Base-by-base conservation (phyloP, 2,113 vertebrate genomes). In the Pangasianodon gigas region DNA sequence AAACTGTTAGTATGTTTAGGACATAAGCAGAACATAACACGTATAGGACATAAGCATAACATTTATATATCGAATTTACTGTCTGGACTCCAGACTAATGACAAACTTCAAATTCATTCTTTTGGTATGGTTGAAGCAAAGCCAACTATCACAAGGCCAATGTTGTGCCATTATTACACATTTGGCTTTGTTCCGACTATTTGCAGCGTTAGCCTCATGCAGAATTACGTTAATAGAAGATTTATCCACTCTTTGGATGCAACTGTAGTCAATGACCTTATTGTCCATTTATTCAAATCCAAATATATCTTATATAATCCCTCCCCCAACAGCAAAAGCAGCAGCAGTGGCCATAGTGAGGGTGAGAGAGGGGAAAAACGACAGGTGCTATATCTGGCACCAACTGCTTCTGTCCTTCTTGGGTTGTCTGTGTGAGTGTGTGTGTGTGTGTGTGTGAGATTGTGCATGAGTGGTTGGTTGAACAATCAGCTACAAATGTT, bases 401-500 rank as follows among this genome's bases (percentile, higher is more conserved):
- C 88, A 92, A 93, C 88, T 85, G 71, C 90, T 91, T 91, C 90
- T 95, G 95, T 91, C 96, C 95, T 95, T 96, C 52, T 96, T 96
- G 89, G 96, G 95, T 80, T 87, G 52, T 44, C n/a, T 82, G 32
- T 74, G 26, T 58, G 14, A 80, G 65, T 90, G 88, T 93, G 81
- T 92, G 89, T 91, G 80, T 75, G 44, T 46, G 74, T 26, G 74
- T 32, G 19, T 44, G 37, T 79, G 24, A 29, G 44, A 44, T 19
- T 18, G 67, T 37, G 32, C 4, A 71, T 6, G 14, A 46, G 41
- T 77, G 74, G 9, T 46, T 77, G 8, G 24, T 11, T 79, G 75
- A 75, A 75, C 74, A 75, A 46, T 77, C 74, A 13, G 71, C 71
- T 32, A 6, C 3, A 69, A 60, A 67, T 67, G 62, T 29, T 29